Conservation (phyloP, 1,140 invertebrate species). For the Drosophila fuyamai region DNA sequence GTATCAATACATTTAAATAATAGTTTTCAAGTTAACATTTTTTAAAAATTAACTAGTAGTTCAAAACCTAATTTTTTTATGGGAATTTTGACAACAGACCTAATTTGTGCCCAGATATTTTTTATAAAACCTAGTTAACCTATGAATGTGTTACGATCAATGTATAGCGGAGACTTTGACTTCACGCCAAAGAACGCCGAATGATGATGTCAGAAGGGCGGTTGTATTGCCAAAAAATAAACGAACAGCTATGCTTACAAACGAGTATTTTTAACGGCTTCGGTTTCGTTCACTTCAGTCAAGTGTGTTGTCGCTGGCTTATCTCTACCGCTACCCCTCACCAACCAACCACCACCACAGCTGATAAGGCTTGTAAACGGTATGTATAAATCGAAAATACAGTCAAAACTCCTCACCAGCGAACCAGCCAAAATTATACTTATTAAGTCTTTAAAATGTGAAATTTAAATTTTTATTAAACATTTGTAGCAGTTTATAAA, state of each 20-base stretch:
- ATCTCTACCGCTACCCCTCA: constrained; percentile 28
- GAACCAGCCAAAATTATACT: neutral
- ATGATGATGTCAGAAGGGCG: constrained; percentile 33
- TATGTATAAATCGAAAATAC: constrained; percentile 36
- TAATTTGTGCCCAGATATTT: no score
- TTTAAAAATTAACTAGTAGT: no score
- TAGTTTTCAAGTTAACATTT: no score
- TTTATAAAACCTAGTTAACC: neutral
- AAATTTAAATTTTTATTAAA: no score
- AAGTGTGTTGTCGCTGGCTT: constrained; percentile 53
- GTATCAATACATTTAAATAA: no score
- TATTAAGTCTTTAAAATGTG: no score
- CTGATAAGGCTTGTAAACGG: constrained; percentile 53
- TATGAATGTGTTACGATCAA: neutral
- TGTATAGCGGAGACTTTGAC: neutral
- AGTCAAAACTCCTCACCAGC: neutral
- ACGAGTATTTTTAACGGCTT: constrained; percentile 46
- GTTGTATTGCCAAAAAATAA: constrained; percentile 21
- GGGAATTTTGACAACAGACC: no score
- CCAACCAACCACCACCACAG: neutral
- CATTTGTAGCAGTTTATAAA: no score
- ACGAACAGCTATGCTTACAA: constrained; percentile 44
- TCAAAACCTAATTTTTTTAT: no score
- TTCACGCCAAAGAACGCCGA: neutral
- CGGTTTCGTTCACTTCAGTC: constrained; percentile 19